Conservation (phyloP, 2,888 invertebrate genomes). For the Drosophila barbarae region DNA sequence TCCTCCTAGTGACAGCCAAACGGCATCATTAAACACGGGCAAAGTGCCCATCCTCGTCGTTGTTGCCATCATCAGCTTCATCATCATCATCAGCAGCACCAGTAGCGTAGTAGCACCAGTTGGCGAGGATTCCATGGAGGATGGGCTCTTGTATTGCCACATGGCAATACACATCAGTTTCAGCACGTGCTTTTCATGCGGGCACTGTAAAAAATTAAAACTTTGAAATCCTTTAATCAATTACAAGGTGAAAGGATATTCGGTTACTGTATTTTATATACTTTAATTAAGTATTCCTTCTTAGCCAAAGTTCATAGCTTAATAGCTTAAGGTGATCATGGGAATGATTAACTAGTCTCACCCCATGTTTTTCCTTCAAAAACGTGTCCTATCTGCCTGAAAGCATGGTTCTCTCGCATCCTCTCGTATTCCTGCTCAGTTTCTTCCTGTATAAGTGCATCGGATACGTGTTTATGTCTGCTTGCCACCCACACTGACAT, state of each 20-base stretch:
- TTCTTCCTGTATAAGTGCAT: constrained; percentile 31
- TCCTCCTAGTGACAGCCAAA: constrained; percentile 58
- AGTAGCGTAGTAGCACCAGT: constrained; percentile 36
- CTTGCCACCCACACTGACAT: constrained; percentile 20
- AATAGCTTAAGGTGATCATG: constrained; percentile 1
- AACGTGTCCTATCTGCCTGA: constrained; percentile 23
- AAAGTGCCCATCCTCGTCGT: constrained; percentile 69
- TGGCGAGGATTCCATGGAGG: constrained; percentile 34
- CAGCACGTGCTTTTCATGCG: constrained; percentile 57
- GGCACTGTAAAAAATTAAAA: constrained; percentile 51
- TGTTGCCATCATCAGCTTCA: constrained; percentile 44
- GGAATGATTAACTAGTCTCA: constrained; percentile 5
- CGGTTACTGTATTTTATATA: not conserved
- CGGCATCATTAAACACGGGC: constrained; percentile 73
- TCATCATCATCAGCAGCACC: constrained; percentile 20
- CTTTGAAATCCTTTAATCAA: not conserved
- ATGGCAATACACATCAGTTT: constrained; percentile 57
- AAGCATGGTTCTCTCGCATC: not conserved
- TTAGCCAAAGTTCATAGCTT: not conserved
- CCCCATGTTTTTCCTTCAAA: not conserved
- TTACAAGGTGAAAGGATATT: not conserved
- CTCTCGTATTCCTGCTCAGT: constrained; percentile 4
- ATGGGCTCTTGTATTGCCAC: constrained; percentile 28
- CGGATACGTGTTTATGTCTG: constrained; percentile 14
- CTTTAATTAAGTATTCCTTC: not conserved